Evolutionary conservation across 2,797 vertebrate species (phyloP).

Genomic region (Octomys mimax): DNA sequence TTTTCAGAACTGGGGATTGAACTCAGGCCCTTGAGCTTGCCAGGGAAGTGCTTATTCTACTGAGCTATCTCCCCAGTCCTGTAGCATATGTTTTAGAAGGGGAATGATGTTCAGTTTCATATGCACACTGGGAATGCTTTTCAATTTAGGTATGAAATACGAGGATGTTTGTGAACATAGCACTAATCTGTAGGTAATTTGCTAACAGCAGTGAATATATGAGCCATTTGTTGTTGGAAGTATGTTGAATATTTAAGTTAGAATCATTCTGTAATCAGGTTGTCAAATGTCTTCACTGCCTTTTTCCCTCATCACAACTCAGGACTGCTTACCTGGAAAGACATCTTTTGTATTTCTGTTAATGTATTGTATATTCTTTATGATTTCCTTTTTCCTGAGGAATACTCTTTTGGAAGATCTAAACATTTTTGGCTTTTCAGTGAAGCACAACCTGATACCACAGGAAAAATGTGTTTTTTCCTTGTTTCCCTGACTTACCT

Average conservation of each 20-base stretch:
- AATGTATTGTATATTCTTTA: background rate
- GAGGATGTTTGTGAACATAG: background rate
- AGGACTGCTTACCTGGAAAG: background rate
- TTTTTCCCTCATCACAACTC: background rate
- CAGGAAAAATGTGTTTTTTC: background rate
- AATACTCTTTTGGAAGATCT: background rate
- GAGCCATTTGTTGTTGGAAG: background rate
- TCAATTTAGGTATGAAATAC: background rate
- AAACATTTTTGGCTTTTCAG: background rate
- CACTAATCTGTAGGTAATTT: background rate
- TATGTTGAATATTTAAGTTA: background rate
- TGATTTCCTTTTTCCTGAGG: background rate
- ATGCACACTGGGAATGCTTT: background rate
- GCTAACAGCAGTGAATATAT: background rate
- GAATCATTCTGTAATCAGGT: background rate
- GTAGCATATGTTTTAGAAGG: background rate
- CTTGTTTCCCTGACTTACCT: background rate
- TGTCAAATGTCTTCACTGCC: background rate
- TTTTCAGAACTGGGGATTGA: no score
- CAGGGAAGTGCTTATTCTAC: no score
- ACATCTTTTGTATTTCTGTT: background rate
- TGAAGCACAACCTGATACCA: background rate
- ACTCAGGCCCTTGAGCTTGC: no score
- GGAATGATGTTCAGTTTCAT: background rate
- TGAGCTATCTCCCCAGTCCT: no score